These are phyloP conservation scores for Stigmatopora nigra DNA, from an alignment of 2,113 vertebrate genomes.

Conservation along the genomic window DNA sequence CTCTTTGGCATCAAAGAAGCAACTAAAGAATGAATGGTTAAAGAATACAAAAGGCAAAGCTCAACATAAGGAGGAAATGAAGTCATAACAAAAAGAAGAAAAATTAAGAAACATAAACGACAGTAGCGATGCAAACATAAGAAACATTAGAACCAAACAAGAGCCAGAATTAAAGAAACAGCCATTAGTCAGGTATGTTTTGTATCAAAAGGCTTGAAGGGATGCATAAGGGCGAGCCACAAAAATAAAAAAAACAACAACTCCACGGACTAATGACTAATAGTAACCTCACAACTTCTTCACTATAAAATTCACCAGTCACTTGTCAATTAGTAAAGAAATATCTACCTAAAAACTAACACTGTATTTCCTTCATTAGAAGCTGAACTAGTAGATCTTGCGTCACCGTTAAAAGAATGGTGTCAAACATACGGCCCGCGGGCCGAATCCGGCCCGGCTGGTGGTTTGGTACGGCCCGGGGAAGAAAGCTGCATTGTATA, in stretches of 20 bases:
- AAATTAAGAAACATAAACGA: constrained; percentile 51
- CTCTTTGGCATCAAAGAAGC: constrained; percentile 40
- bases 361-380: neutral
- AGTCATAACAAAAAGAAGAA: constrained; percentile 20
- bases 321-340: constrained; percentile 1
- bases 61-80: constrained; percentile 47
- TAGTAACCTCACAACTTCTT: neutral
- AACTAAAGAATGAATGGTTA: constrained; percentile 43
- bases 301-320: neutral
- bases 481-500: no score
- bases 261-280: constrained; percentile 4
- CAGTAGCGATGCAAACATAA: constrained; percentile 65
- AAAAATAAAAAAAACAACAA: constrained; percentile 19
- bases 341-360: neutral
- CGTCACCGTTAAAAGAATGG: neutral
- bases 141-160: constrained; percentile 63
- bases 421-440: no score
- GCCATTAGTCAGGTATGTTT: constrained; percentile 54
- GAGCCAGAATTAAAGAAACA: constrained; percentile 61
- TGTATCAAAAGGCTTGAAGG: constrained; percentile 75
- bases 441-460: no score
- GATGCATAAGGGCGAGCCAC: constrained; percentile 62
- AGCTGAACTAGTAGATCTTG: neutral
- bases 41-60: constrained; percentile 59
- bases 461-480: no score